Evolutionary conservation across 2,888 invertebrate genomes (phyloP).

Genomic region (Notodonta ziczac): DNA sequence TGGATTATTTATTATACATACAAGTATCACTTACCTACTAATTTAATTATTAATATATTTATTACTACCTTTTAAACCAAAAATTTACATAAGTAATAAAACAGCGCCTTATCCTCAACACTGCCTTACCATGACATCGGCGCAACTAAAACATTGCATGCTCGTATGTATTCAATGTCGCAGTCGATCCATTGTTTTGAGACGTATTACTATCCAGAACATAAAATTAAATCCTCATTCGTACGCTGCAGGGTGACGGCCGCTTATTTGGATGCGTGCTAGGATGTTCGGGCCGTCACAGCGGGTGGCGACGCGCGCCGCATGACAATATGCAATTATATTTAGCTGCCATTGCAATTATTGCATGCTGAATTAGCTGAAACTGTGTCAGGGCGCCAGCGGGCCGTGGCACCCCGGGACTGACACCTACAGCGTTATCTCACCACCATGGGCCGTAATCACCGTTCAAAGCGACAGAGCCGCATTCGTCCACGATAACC

Average conservation of each 20-base stretch:
- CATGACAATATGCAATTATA: conserved; percentile 76
- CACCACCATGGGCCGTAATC: conserved; percentile 43
- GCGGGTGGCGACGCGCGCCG: conserved; percentile 54
- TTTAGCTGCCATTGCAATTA: conserved; percentile 70
- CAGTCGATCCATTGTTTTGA: conserved; percentile 53
- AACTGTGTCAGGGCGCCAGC: conserved; percentile 63
- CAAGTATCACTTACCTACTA: no score
- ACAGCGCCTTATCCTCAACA: conserved; percentile 18
- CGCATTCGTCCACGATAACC: conserved; percentile 49
- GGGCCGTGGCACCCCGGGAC: conserved; percentile 17
- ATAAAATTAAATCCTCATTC: conserved; percentile 70
- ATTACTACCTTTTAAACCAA: not conserved
- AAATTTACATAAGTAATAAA: conserved; percentile 27
- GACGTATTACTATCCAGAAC: conserved; percentile 62
- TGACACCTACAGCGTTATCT: conserved; percentile 44
- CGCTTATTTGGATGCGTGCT: conserved; percentile 74
- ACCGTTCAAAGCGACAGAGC: conserved; percentile 45
- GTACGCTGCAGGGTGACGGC: conserved; percentile 64
- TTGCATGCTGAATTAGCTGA: conserved; percentile 62
- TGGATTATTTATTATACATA: no score
- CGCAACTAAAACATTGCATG: conserved; percentile 28
- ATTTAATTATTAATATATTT: not conserved
- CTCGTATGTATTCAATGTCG: conserved; percentile 39
- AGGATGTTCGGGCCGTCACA: conserved; percentile 57
- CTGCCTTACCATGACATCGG: conserved; percentile 19